Base-by-base conservation (phyloP, 1,140 invertebrate genomes). In the Nebria ingens region DNA sequence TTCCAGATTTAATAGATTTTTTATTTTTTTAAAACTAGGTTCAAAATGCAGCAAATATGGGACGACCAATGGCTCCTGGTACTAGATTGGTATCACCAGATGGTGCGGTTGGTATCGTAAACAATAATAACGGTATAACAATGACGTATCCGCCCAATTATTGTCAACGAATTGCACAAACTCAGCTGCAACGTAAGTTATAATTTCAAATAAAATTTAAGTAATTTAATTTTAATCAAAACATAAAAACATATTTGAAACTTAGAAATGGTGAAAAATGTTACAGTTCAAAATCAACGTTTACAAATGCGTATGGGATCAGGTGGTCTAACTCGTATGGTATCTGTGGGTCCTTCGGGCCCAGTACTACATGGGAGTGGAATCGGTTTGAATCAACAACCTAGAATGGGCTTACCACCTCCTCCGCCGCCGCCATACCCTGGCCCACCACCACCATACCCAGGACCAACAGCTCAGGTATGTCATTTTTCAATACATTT, bases 381-480 rank as follows among this genome's bases (percentile, higher is more conserved):
- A 64, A 57, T 61, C 15, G 58, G 61, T 42, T 53, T 63, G 13
- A 54, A 29, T 34, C 29, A 52, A 17, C 21, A 53, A n/a, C 21
- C 49, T 1, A 54, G 55, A 25, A 58, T 59, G 22, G 49, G 52
- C 34, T 20, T 21, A 50, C 73, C 71, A 0, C 76, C 78, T 15
- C 78, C 79, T 4, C 79, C 78, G 2, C 81, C 81, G 15, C 82
- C 82, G 21, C 82, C 82, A 21, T 78, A 79, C 66, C 77, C 77
- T 6, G 77, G 76, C 21, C 79, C 77, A 19, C 82, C 80, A 13
- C 82, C 82, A 21, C 83, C 83, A 2, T 84, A 83, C 70, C 82
- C 83, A 52, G 80, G 78, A 22, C 76, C 74, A 55, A 70, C 74
- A 13, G 71, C 67, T n/a, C 62, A 51, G 51, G 56, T 58, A 51